These are phyloP conservation scores for Paradisaea rubra DNA, from an alignment of 2,113 vertebrate species.

Conservation along the genomic window DNA sequence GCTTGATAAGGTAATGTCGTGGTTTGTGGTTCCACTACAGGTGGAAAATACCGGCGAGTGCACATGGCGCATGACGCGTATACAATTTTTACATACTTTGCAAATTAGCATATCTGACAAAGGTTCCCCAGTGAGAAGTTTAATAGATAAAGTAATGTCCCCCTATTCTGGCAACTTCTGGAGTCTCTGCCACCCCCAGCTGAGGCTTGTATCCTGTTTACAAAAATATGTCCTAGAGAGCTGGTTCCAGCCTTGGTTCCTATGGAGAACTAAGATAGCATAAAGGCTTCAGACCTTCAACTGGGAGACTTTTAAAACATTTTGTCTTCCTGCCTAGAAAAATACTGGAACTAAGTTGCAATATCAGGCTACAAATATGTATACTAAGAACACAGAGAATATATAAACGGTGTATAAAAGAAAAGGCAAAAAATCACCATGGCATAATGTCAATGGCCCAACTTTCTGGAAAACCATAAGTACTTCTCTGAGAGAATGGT, in stretches of 20 bases:
- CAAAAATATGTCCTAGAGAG: not conserved
- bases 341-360: not conserved
- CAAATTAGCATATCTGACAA: not conserved
- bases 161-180: not conserved
- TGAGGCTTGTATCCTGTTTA: not conserved
- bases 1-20: not conserved
- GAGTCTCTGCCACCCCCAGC: no score
- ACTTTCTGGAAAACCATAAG: not conserved
- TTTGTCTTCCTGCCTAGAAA: not conserved
- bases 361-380: not conserved
- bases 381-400: not conserved
- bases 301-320: not conserved
- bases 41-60: rapidly evolving
- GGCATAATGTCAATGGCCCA: not conserved
- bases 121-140: not conserved
- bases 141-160: not conserved
- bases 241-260: not conserved
- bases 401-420: not conserved
- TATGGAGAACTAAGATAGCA: no score
- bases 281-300: not conserved
- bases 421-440: not conserved
- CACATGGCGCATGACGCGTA: rapidly evolving
- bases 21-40: no score
- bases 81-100: not conserved
- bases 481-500: rapidly evolving